Conservation (phyloP, 2,888 invertebrate species). For the Hemithea aestivaria region DNA sequence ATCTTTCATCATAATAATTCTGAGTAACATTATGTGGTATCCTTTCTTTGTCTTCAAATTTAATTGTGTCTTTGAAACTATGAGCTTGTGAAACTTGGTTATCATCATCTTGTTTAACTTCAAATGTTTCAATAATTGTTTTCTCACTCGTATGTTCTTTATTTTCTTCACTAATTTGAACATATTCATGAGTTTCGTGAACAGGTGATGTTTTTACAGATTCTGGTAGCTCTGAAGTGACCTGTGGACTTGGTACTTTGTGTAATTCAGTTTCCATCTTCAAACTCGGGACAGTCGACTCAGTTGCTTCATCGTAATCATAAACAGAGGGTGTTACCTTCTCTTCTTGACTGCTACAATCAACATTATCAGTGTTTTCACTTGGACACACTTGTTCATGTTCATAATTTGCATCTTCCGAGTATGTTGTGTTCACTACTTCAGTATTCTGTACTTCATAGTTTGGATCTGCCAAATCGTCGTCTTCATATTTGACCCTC, state of each 20-base stretch:
- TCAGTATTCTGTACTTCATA: slow-evolving; percentile 40
- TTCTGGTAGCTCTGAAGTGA: slow-evolving; percentile 18
- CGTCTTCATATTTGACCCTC: slow-evolving; percentile 62
- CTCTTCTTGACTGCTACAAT: slow-evolving; percentile 65
- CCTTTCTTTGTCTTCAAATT: slow-evolving; percentile 50
- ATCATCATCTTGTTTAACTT: slow-evolving; percentile 42
- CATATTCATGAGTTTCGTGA: slow-evolving; percentile 26
- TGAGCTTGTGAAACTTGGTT: slow-evolving; percentile 32
- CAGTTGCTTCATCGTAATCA: slow-evolving; percentile 69
- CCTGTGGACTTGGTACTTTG: slow-evolving; percentile 19
- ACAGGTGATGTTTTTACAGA: slow-evolving; percentile 26
- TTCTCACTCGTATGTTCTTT: slow-evolving; percentile 28
- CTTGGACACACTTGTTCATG: slow-evolving; percentile 52
- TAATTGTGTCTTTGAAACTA: slow-evolving; percentile 33
- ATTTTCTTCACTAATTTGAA: slow-evolving; percentile 18
- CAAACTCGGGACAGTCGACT: slow-evolving; percentile 57
- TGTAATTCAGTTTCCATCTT: slow-evolving; percentile 55
- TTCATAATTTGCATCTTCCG: slow-evolving; percentile 52
- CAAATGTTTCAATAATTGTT: slow-evolving; percentile 40
- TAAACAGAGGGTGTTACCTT: slow-evolving; percentile 59
- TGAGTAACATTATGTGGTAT: slow-evolving; percentile 48
- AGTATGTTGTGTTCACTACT: slow-evolving; percentile 43
- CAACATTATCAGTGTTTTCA: slow-evolving; percentile 49
- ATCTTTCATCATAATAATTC: slow-evolving; percentile 81
- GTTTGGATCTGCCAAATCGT: slow-evolving; percentile 36